Conservation (phyloP, 2,113 vertebrate genomes). For the Paradoxurus hermaphroditus region DNA sequence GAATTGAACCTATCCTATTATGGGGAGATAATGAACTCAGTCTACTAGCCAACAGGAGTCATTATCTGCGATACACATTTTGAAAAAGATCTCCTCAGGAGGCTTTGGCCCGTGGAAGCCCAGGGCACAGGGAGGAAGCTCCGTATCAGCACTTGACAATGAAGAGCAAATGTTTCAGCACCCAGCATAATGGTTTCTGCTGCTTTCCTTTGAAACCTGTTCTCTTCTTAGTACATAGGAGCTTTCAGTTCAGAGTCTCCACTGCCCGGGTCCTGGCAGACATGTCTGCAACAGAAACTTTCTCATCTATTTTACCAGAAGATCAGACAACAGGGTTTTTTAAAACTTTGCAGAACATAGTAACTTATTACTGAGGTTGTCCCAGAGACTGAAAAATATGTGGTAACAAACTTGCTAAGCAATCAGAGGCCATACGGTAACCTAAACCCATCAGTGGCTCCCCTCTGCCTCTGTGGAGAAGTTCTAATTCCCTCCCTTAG, state of each 20-base stretch:
- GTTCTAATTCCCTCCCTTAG: too few species aligned
- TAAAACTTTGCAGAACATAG: neutral
- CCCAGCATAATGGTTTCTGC: neutral
- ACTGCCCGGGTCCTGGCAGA: neutral
- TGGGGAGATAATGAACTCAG: slow-evolving; percentile 75
- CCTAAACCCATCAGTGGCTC: neutral
- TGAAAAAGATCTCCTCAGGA: slow-evolving; percentile 38
- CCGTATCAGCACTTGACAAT: neutral
- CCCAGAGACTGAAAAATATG: neutral
- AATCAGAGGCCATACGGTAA: neutral
- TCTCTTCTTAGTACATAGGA: neutral
- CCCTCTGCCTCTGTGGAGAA: neutral
- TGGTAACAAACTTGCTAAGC: neutral
- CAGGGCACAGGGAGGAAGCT: slow-evolving; percentile 31
- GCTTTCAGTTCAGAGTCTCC: neutral
- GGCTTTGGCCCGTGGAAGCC: slow-evolving; percentile 20
- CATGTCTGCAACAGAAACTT: neutral
- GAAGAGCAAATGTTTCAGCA: neutral
- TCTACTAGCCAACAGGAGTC: slow-evolving; percentile 59
- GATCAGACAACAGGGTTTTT: neutral
- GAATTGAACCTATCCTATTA: slow-evolving; percentile 79
- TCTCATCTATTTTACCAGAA: neutral
- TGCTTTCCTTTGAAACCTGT: neutral
- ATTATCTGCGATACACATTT: slow-evolving; percentile 56
- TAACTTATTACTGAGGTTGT: neutral